Evolutionary conservation across 2,797 vertebrate species (phyloP).

Genomic region (Ctenosaura bakeri): DNA sequence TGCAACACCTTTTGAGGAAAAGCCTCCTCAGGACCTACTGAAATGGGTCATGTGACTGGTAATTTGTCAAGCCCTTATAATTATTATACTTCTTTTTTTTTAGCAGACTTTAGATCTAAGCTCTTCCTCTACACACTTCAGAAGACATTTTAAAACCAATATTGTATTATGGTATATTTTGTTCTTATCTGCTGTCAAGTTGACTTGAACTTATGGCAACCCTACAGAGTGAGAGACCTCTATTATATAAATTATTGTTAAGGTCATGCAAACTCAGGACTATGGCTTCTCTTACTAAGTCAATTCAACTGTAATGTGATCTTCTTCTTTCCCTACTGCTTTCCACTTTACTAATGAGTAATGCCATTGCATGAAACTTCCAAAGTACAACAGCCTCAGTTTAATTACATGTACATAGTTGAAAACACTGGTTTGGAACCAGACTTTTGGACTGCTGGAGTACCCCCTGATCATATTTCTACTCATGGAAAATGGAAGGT

Average conservation of each 20-base stretch:
- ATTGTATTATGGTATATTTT: background rate
- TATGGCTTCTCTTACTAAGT: too few relatives aligned
- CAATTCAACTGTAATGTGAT: too few relatives aligned
- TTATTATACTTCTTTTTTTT: background rate
- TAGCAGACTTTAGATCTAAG: too few relatives aligned
- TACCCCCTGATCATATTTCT: background rate
- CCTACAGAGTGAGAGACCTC: too few relatives aligned
- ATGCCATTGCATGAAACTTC: too few relatives aligned
- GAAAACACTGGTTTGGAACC: background rate
- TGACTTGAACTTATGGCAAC: too few relatives aligned
- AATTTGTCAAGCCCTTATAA: background rate
- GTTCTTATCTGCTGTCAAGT: too few relatives aligned
- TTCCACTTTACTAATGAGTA: too few relatives aligned
- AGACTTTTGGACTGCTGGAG: background rate
- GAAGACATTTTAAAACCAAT: background rate
- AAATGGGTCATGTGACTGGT: background rate
- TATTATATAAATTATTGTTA: too few relatives aligned
- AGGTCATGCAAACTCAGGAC: too few relatives aligned
- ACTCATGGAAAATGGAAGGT: background rate
- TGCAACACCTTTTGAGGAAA: background rate
- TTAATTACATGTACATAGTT: background rate
- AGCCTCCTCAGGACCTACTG: background rate
- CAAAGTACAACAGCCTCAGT: too few relatives aligned
- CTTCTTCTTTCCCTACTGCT: too few relatives aligned
- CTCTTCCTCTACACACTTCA: background rate